Conservation (phyloP, 1,140 invertebrate genomes). For the Holotrichia oblita region DNA sequence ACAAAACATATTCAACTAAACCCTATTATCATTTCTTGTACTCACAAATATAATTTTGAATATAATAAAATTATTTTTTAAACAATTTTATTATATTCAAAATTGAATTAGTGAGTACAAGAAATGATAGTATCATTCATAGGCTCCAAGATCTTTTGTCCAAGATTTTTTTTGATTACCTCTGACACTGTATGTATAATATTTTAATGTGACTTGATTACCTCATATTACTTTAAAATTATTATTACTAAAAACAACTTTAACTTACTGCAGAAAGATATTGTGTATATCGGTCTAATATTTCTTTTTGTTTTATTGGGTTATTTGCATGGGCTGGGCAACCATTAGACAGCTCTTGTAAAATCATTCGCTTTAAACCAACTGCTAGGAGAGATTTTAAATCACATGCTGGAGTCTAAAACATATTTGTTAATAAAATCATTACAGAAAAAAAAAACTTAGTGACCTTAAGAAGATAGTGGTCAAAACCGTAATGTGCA, state of each 20-base stretch:
- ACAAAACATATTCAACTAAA: too few species aligned
- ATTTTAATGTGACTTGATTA: conserved; percentile 39
- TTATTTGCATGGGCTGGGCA: conserved; percentile 79
- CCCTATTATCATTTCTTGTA: too few species aligned
- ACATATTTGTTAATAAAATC: conserved; percentile 51
- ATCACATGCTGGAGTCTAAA: conserved; percentile 85
- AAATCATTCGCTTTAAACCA: conserved; percentile 84
- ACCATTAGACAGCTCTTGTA: conserved; percentile 78
- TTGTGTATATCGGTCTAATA: conserved; percentile 85
- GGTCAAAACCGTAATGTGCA: conserved; percentile 92
- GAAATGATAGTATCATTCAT: conserved; percentile 29
- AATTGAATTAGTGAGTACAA: too few species aligned
- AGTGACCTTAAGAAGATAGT: conserved; percentile 87
- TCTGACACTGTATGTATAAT: too few species aligned
- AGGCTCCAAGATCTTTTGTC: too few species aligned
- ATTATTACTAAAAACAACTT: not conserved
- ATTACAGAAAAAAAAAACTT: conserved; percentile 41
- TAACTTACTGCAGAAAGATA: conserved; percentile 81
- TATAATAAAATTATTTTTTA: too few species aligned
- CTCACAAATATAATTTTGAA: too few species aligned
- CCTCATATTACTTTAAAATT: conserved; percentile 26
- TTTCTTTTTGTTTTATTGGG: conserved; percentile 74
- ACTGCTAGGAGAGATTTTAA: conserved; percentile 84
- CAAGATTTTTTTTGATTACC: too few species aligned
- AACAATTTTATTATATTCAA: too few species aligned